Conservation (phyloP, 2,113 vertebrate species). For the Chaetops frenatus region DNA sequence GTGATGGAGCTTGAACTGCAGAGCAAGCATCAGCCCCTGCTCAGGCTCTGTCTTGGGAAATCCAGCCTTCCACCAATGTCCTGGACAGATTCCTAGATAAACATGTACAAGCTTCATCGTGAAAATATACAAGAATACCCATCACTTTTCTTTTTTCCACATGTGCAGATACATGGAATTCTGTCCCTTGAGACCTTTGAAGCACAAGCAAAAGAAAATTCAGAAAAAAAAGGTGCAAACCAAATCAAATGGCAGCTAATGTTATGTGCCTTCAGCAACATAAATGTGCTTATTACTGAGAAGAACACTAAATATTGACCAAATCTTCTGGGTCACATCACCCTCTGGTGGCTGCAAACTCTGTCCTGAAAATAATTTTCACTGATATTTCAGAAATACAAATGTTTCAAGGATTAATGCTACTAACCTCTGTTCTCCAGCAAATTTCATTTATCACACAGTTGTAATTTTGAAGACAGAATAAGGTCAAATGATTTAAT, state of each 20-base stretch:
- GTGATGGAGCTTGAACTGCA: not conserved
- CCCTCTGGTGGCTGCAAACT: slow-evolving; percentile 14
- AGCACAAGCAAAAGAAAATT: not conserved
- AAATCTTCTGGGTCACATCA: not conserved
- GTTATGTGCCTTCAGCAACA: not conserved
- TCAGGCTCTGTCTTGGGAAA: not conserved
- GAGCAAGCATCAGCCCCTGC: not conserved
- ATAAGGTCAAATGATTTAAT: not conserved
- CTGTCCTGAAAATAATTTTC: not conserved
- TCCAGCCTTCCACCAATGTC: not conserved
- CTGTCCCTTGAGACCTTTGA: not conserved
- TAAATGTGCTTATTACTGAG: not conserved
- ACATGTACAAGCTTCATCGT: not conserved
- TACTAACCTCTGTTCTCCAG: not conserved
- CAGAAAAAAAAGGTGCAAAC: not conserved
- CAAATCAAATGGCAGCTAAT: not conserved
- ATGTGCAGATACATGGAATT: not conserved
- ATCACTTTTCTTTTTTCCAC: not conserved
- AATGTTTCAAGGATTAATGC: not conserved
- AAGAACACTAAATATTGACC: not conserved
- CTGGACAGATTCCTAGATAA: not conserved
- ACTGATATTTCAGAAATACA: not conserved
- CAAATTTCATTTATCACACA: not conserved
- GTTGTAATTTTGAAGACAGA: not conserved
- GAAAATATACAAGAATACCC: not conserved